Percentiles rank a stretch among this genome's conserved stretches.
phyloP scores from a whole-genome alignment of 2,113 vertebrate genomes.

The Leptosomus discolor region DNA sequence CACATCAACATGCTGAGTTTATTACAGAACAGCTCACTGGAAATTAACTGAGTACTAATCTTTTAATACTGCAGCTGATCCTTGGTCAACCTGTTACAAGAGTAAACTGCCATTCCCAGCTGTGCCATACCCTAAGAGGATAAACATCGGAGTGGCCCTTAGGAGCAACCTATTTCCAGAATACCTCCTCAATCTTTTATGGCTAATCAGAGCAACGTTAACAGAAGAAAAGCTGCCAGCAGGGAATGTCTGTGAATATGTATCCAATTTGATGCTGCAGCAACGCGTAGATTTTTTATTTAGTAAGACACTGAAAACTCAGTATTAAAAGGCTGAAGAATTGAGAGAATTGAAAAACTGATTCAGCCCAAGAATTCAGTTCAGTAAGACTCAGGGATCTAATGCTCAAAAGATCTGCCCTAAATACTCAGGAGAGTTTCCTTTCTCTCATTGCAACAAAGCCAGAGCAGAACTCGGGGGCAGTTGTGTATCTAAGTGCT shows the following conservation, averaged over 20 bases:
- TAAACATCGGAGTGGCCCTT: neutral
- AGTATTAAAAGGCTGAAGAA: neutral
- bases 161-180: constrained; percentile 22
- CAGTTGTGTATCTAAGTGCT: neutral
- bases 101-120: constrained; percentile 58
- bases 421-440: neutral
- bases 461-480: neutral
- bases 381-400: neutral
- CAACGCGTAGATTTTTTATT: neutral
- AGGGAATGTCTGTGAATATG: neutral
- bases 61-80: constrained; percentile 53
- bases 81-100: constrained; percentile 36
- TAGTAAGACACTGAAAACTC: neutral
- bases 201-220: neutral
- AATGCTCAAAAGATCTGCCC: neutral
- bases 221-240: neutral
- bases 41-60: constrained; percentile 52
- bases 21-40: neutral
- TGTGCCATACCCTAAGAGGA: constrained; percentile 7
- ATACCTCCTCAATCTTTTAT: neutral
- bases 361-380: neutral
- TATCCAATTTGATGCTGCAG: neutral
- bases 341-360: neutral
- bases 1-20: neutral
- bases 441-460: neutral